These are phyloP conservation scores for Pedetes capensis DNA, from an alignment of 2,113 vertebrate species.

Conservation along the genomic window DNA sequence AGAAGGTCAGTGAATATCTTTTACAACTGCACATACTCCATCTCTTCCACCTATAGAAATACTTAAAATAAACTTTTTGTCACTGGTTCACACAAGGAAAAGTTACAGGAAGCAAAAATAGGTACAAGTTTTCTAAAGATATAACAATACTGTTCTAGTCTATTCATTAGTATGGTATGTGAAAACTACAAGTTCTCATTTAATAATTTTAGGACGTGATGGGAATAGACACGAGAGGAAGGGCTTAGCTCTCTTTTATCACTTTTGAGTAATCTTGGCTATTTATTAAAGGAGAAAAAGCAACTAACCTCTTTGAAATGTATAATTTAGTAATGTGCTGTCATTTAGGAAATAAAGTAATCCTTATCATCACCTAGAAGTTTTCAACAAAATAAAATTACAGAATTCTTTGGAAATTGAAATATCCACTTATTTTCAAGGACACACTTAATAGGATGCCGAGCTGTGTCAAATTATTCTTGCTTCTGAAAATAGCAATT, in stretches of 20 bases:
- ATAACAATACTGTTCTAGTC: background rate
- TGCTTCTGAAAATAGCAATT: background rate
- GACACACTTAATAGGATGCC: background rate
- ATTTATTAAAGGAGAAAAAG: background rate
- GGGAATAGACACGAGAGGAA: background rate
- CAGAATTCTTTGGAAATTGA: background rate
- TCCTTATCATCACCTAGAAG: background rate
- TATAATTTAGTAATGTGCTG: background rate
- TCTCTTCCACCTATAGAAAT: conserved; percentile 20
- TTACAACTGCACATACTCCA: conserved; percentile 19
- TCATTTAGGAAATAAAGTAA: background rate
- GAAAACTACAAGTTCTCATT: background rate
- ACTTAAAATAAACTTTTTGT: conserved; percentile 5
- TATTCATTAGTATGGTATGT: background rate
- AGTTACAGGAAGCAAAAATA: background rate
- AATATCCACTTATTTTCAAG: background rate
- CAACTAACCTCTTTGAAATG: background rate
- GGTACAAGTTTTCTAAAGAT: background rate
- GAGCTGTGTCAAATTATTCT: background rate
- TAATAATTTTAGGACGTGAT: background rate
- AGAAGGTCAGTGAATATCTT: conserved; percentile 65
- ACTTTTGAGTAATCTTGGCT: background rate
- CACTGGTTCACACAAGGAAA: background rate
- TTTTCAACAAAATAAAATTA: background rate
- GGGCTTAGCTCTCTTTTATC: accelerated